Evolutionary conservation across 2,888 invertebrate species (phyloP), one percentile per base, ranked within the genome.

Genomic region (Aethes cnicana): DNA sequence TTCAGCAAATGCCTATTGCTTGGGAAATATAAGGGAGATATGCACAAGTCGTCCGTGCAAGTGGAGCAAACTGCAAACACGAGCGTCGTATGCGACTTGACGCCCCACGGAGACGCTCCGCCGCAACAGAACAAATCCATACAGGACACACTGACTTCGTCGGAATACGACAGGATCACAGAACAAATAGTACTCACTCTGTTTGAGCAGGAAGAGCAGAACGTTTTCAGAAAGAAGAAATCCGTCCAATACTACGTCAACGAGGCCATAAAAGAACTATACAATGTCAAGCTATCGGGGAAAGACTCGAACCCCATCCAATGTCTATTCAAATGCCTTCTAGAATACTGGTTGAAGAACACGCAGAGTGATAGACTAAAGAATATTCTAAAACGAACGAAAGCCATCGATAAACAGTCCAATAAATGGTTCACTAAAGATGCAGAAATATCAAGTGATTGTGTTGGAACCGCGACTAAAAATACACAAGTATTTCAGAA

Each of bases 321-420:
- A 62, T 62, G 72, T 0, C 58, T 87, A 5, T 85, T 87, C 25
- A 77, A 74, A 63, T 70, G 69, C 44, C 63, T 87, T 1, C 55
- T 86, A 25, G 80, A 86, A 32, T 86, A 75, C 59, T 88, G 84
- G 84, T 57, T 87, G 7, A 78, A 72, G 30, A 74, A 80, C 43
- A 79, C 77, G 0, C 58, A 66, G 0, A 43, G 61, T 3, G 58
- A 66, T 26, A 64, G 61, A 1, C 63, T 75, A 3, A 72, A 68
- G 56, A 59, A 67, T n/a, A 63, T 69, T 2, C 59, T 71, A 41
- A 74, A 47, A 30, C 57, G 60, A n/a, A 69, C 63, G 0, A 76
- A 77, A 56, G 74, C 74, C 0, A 66, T 74, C 42, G 68, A 64
- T 14, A 72, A 61, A 59, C 79, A 72, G 25, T 85, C 83, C 0